phyloP scores from a whole-genome alignment of 1,140 invertebrate species.

The Drosophila busckii region DNA sequence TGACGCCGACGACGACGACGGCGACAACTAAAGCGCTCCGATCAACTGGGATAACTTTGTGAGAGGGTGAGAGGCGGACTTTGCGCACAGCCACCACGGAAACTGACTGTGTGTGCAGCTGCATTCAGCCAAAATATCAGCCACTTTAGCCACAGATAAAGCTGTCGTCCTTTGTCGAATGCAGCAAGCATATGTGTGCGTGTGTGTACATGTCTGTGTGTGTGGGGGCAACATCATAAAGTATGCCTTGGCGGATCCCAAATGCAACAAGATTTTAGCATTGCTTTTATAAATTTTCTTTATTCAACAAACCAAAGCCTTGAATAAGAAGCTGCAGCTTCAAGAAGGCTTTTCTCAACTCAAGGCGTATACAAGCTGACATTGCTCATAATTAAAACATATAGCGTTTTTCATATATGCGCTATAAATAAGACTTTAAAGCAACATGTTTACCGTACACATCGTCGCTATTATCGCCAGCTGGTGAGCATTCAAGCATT shows the following conservation, averaged over 20 bases:
- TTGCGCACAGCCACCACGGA: conserved; percentile 7
- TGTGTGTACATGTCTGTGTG: neutral
- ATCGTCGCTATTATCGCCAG: too few species aligned
- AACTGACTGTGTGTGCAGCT: conserved; percentile 39
- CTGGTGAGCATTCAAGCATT: conserved; percentile 1
- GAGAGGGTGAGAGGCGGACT: conserved; percentile 1
- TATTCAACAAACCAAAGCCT: too few species aligned
- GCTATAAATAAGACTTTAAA: neutral
- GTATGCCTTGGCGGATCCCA: conserved; percentile 38
- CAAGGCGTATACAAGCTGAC: too few species aligned
- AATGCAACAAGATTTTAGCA: conserved; percentile 46
- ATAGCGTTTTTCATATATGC: too few species aligned
- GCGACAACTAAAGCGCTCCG: conserved; percentile 18
- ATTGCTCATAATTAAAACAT: too few species aligned
- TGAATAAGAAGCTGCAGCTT: too few species aligned
- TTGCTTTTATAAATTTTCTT: conserved; percentile 39
- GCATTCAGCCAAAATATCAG: conserved; percentile 54
- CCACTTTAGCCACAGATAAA: conserved; percentile 66
- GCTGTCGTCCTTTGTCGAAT: conserved; percentile 49
- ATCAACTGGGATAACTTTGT: conserved; percentile 12
- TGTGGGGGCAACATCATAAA: conserved; percentile 44
- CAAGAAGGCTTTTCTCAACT: too few species aligned
- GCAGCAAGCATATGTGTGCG: neutral
- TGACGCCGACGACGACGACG: conserved; percentile 17
- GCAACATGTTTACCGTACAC: neutral